Conservation (phyloP, 1,140 invertebrate species). For the Bombus cullumanus region DNA sequence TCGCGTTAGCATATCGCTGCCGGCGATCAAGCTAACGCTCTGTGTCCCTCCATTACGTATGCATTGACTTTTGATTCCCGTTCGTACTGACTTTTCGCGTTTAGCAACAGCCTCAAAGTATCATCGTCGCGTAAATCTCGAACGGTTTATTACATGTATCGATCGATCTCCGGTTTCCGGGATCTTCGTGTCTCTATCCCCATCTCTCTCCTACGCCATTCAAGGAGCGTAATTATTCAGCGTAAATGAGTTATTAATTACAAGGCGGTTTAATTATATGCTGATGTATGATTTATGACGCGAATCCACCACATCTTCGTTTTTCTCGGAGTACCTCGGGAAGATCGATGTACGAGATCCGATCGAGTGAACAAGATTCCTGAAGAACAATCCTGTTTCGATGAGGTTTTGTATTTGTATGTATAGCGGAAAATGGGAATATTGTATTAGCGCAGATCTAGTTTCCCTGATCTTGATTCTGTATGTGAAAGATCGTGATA, state of each 20-base stretch:
- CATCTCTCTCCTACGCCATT: not conserved
- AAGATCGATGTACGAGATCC: constrained; percentile 21
- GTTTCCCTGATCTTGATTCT: too few species aligned
- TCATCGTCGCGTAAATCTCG: not conserved
- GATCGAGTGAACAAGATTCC: not conserved
- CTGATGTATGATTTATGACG: constrained; percentile 39
- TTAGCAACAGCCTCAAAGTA: not conserved
- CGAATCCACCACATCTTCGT: not conserved
- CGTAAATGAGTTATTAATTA: constrained; percentile 52
- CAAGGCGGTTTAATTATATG: constrained; percentile 47
- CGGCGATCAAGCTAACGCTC: constrained; percentile 54
- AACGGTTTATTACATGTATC: not conserved
- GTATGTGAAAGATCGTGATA: too few species aligned
- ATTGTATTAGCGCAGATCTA: too few species aligned
- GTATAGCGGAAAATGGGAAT: too few species aligned
- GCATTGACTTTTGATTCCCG: constrained; percentile 45
- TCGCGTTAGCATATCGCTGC: constrained; percentile 67
- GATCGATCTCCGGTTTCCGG: constrained; percentile 10
- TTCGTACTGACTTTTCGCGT: constrained; percentile 36
- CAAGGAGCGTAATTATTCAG: constrained; percentile 37
- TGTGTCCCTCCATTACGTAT: constrained; percentile 10
- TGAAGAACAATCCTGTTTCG: too few species aligned
- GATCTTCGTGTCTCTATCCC: not conserved
- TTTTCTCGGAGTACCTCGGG: not conserved
- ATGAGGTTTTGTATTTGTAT: too few species aligned